Base-by-base conservation (phyloP, 2,797 vertebrate genomes). In the Helostoma temminkii region DNA sequence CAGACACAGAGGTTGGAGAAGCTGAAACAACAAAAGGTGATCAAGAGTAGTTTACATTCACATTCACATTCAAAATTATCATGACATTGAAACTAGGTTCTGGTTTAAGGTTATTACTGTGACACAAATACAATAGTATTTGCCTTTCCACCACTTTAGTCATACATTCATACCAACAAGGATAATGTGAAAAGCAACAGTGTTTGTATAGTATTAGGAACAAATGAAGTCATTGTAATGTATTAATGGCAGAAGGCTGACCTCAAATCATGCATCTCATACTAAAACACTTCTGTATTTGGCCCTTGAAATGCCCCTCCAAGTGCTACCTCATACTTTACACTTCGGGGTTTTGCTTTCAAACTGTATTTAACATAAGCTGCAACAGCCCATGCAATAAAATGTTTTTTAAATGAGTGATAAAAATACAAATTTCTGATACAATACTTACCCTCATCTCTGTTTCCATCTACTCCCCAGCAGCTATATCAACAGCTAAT, bases 11-110 rank as follows among this genome's bases (percentile, higher is more conserved):
- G 10, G 14, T 8, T 5, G 78, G 67, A 3, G 24, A 16, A 15
- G 19, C 25, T 45, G 1, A 50, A 55, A 18, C 62, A 56, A 43
- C 36, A 58, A 3, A 39, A 85, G 87, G 84, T 83, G n/a, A 64
- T 65, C 9, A 3, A 24, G 10, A 25, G 36, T 4, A 53, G 18
- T 53, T 36, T 9, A 46, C 47, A 64, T 7, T 26, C n/a, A n/a
- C n/a, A 47, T 41, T 7, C 28, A 43, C 25, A n/a, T 9, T 26
- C n/a, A 36, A 28, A 75, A 15, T 59, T 2, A 37, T 37, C 16
- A 30, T 28, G 3, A 7, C 14, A 15, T 9, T 39, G 1, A 8
- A 43, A 9, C 3, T 22, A 6, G 37, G 6, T 49, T 18, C 5
- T 49, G 16, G 25, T 56, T 71, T 34, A 16, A 25, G 4, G 15